Percentiles rank a stretch among this genome's conserved stretches.
These are phyloP conservation scores for Peromyscus nudipes DNA, from an alignment of 2,797 vertebrate genomes.

Conservation along the genomic window DNA sequence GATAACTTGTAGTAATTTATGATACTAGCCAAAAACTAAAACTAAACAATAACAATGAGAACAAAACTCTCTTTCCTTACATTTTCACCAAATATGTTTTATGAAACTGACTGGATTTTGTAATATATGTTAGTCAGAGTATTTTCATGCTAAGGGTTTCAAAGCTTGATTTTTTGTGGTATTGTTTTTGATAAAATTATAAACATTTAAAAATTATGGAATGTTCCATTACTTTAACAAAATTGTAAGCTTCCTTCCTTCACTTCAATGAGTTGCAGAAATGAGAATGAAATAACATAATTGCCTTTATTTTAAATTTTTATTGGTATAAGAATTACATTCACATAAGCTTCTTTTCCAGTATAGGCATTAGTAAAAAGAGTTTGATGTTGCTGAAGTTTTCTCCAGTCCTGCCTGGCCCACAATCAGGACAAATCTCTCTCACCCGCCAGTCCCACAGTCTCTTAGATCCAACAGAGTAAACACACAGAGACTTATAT, in stretches of 20 bases:
- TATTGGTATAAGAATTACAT: constrained; percentile 11
- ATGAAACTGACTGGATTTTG: neutral
- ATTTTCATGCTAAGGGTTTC: neutral
- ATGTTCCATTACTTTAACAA: neutral
- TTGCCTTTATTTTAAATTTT: neutral
- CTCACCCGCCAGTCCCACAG: no score
- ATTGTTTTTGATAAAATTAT: neutral
- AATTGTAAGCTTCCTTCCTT: neutral
- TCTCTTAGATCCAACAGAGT: no score
- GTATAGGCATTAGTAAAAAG: neutral
- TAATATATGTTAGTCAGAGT: neutral
- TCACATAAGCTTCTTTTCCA: neutral
- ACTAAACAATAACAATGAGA: neutral
- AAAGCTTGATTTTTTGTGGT: neutral
- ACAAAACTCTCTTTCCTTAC: neutral
- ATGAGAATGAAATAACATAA: neutral
- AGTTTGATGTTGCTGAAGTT: neutral
- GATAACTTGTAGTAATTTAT: neutral
- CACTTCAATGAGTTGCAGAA: neutral
- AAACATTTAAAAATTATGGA: neutral
- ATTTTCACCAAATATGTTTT: neutral
- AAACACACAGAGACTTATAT: no score
- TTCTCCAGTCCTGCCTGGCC: no score
- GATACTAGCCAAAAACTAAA: neutral
- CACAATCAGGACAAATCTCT: no score